Base-by-base conservation (phyloP, 2,797 vertebrate species). In the Coccyzus lansbergi region DNA sequence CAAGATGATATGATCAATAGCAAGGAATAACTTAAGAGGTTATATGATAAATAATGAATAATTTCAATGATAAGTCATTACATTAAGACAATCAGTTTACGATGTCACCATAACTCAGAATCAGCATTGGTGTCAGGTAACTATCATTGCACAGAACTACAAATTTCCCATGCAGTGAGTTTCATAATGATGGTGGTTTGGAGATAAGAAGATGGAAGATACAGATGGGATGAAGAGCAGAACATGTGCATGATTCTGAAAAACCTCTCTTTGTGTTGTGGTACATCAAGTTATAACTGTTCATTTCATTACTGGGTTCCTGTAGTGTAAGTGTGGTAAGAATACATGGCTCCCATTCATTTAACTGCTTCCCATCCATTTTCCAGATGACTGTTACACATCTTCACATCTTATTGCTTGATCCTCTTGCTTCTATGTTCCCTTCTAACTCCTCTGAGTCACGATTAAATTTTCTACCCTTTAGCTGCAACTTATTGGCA, bases 401-500 rank as follows among this genome's bases (percentile, higher is more conserved):
- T 90, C 29, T 84, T 81, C 6, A 9, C n/a, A 51, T 38, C 44
- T 93, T 62, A 63, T 62, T 68, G 55, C 40, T 74, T 63, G n/a
- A 83, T 25, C 15, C 14, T 12, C 13, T 88, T 1, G 2, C 46
- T 94, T 55, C 68, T 69, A 40, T 24, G 5, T 93, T 83, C 60
- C 48, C 67, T 86, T 85, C 75, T 49, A 56, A 55, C 64, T 95
- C 75, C 65, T 95, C 56, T 78, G 88, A 96, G 78, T 94, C 95
- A 95, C 7, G 59, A 84, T 84, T 83, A 89, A 72, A 81, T 88
- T 94, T 94, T 86, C 44, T 94, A 74, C 71, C 60, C 83, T 92
- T 95, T 94, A 83, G 44, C 28, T 89, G 72, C 85, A 96, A 93
- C 62, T 90, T 44, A 51, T 36, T 93, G 88, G 68, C 70, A 94